Base-by-base conservation (phyloP, 2,113 vertebrate species). In the Heterotilapia buettikoferi region DNA sequence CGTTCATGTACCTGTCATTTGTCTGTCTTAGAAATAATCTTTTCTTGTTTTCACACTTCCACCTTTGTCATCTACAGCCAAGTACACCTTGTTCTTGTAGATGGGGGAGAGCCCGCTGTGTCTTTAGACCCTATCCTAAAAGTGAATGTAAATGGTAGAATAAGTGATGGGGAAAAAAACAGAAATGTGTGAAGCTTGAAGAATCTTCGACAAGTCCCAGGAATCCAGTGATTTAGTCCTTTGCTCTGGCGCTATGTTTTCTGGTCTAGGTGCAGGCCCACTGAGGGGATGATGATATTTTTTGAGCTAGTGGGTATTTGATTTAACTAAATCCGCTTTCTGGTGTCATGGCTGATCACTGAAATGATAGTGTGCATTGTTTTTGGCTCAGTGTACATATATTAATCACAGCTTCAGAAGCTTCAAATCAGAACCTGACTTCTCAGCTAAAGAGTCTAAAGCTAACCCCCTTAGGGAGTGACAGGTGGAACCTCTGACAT, bases 391-490 rank as follows among this genome's bases (percentile, higher is more conserved):
- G 14, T 47, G 71, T 43, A 71, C 13, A 43, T 12, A 76, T 24
- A 47, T 76, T 29, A 47, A 29, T 73, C 18, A 47, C 24, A 29
- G 9, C 14, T 76, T 18, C 38, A 16, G n/a, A 45, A 26, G 12
- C 12, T 24, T 47, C 24, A 76, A 76, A 47, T 29, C 16, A 76
- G 40, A 76, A 76, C 21, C 40, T 2, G 9, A 29, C 16, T 18
- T 76, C 16, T 76, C 24, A 76, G 6, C 40, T 47, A 26, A 73
- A 76, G 71, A 7, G 24, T 16, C 6, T 47, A 26, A 11, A 47
- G 24, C 1, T 47, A 29, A 9, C 43, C 24, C 2, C 8, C 38
- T 26, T 18, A 29, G 0, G 6, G 4, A 76, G 68, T 18, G 68
- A 45, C 21, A 45, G 40, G 21, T 26, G 21, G 21, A 73, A 45